Base-by-base conservation (phyloP, 2,888 invertebrate species). In the Hypsopygia costalis region DNA sequence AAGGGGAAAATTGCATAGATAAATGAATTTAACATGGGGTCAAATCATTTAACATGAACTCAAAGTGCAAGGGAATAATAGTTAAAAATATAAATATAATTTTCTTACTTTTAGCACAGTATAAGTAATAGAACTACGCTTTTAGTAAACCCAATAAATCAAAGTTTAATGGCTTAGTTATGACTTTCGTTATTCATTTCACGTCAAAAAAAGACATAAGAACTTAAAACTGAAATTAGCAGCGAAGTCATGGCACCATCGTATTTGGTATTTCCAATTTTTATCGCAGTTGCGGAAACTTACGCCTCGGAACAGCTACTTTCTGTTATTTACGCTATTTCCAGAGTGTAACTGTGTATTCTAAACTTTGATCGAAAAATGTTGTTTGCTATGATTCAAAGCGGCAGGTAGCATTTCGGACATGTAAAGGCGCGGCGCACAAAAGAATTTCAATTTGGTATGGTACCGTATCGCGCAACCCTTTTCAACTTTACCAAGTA, bases 381-480 rank as follows among this genome's bases (percentile, higher is more conserved):
- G 62, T 71, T 70, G 63, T 62, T 44, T 58, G 55, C 62, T 68
- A 73, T 74, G 74, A 74, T 64, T 72, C 69, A 64, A 66, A 66
- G 63, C 70, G 64, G 51, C 78, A 79, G 82, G 85, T 81, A 82
- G 64, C 78, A 72, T 74, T 81, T 76, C 63, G 79, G 74, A 70
- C 80, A 77, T 79, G 77, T 77, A 77, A 81, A 83, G 77, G 83
- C 72, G 65, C 57, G 64, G 66, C 51, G 62, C 60, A 82, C 81
- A 83, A 86, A 85, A 86, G 85, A 87, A 87, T 87, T 87, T 85
- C 86, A 86, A 83, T 86, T 85, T 83, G 79, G 75, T 77, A 63
- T 83, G 79, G 75, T 77, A 63, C 69, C 69, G 79, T 81, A 81
- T 81, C 77, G 80, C 69, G 58, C 63, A 77, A 81, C 81, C 78